These are phyloP conservation scores for Nanorana parkeri DNA, from an alignment of 2,113 vertebrate genomes.

Conservation along the genomic window DNA sequence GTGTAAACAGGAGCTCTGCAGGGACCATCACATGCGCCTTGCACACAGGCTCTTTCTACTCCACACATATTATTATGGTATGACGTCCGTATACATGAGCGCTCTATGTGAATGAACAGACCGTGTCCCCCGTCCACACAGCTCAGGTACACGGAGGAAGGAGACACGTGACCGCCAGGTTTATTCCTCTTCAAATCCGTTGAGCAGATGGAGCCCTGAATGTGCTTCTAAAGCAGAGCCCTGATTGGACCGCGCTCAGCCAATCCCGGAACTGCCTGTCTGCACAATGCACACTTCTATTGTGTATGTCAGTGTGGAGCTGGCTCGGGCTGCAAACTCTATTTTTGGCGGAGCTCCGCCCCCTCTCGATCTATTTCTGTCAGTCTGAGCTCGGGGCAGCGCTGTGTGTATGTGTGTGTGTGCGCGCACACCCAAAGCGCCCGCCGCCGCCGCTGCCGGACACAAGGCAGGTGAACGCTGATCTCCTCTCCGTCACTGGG, in stretches of 20 bases:
- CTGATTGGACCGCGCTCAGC: slow-evolving; percentile 30
- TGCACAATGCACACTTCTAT: slow-evolving; percentile 33
- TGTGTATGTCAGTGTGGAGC: slow-evolving; percentile 31
- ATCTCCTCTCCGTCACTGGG: no score
- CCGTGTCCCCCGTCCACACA: not conserved
- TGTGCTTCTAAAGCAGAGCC: not conserved
- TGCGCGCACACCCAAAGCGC: slow-evolving; percentile 36
- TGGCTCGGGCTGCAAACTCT: slow-evolving; percentile 38
- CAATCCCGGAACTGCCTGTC: not conserved
- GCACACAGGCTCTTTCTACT: no score
- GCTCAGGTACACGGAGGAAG: no score
- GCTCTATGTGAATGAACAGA: slow-evolving; percentile 20
- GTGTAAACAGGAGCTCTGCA: no score
- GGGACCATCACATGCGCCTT: no score
- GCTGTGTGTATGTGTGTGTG: not conserved
- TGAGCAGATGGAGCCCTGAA: slow-evolving; percentile 32
- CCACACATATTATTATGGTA: no score
- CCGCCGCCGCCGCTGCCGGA: slow-evolving; percentile 22
- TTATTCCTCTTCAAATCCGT: slow-evolving; percentile 22
- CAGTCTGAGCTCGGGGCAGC: slow-evolving; percentile 25
- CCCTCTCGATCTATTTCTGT: slow-evolving; percentile 44
- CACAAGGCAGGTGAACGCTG: slow-evolving; percentile 35
- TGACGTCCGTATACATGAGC: no score
- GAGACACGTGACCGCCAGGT: not conserved
- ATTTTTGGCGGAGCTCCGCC: slow-evolving; percentile 53